These are phyloP conservation scores for Dryobotodes eremita DNA, from an alignment of 2,888 invertebrate species.

Conservation along the genomic window DNA sequence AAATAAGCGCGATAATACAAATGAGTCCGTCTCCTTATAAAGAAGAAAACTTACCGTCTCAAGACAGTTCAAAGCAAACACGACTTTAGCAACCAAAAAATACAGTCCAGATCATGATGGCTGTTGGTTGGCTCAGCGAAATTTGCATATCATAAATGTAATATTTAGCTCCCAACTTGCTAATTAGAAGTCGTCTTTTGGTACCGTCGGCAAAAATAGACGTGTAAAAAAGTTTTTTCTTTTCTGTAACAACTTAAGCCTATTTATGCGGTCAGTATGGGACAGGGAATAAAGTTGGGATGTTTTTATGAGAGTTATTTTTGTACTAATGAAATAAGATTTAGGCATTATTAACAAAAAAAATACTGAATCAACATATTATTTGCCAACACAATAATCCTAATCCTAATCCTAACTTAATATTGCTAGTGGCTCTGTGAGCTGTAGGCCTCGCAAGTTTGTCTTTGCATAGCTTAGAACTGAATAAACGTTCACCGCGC, in stretches of 20 bases:
- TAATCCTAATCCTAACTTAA: too few relatives aligned
- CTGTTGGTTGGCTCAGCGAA: slow-evolving; percentile 77
- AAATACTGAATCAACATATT: too few relatives aligned
- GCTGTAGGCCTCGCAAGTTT: too few relatives aligned
- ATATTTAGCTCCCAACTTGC: slow-evolving; percentile 90
- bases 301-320: slow-evolving; percentile 11
- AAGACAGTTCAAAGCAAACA: slow-evolving; percentile 64
- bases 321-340: not conserved
- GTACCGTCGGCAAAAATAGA: slow-evolving; percentile 78
- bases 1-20: slow-evolving; percentile 78
- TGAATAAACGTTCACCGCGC: too few relatives aligned
- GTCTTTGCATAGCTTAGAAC: too few relatives aligned
- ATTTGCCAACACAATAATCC: not conserved
- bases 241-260: slow-evolving; percentile 40
- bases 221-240: slow-evolving; percentile 32
- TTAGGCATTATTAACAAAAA: not conserved
- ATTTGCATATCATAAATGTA: slow-evolving; percentile 90
- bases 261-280: slow-evolving; percentile 40
- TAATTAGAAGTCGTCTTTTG: slow-evolving; percentile 87
- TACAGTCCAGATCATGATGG: slow-evolving; percentile 78
- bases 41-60: slow-evolving; percentile 76
- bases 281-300: slow-evolving; percentile 14
- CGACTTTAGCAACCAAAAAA: slow-evolving; percentile 67
- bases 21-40: slow-evolving; percentile 76
- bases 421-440: too few relatives aligned